Evolutionary conservation across 2,113 vertebrate genomes (phyloP), one percentile per base, ranked within the genome.

Genomic region (Archocentrus centrarchus): DNA sequence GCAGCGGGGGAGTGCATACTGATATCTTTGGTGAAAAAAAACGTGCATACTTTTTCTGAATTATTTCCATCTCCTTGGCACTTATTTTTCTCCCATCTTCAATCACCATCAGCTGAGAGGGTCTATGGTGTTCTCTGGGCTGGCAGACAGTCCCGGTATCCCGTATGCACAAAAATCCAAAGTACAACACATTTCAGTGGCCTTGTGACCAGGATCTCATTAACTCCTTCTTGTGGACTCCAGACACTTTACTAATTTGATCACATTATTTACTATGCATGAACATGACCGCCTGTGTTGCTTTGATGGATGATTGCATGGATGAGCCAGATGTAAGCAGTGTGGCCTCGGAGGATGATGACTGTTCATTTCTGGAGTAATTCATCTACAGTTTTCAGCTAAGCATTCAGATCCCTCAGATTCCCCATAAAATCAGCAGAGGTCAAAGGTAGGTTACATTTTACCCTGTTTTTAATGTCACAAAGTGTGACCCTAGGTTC

Each of bases 391-490:
- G 11, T 0, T 73, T 73, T 73, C 66, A 50, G 3, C 17, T 32
- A 47, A 55, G 68, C 68, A 35, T 50, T 50, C 47, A 50, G 4
- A 15, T 50, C 47, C 15, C 47, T 50, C 15, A 6, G 14, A 50
- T 50, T 47, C 44, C 44, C 44, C 44, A 5, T 35, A 35, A 35
- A 2, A 35, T 35, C 35, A 20, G 17, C 30, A 73, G 44, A 32
- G 44, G 53, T 24, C 5, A 3, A 70, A 50, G 0, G 66, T 70
- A 50, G 27, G 64, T 14, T 30, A 24, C 0, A 0, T 68, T 22
- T 50, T 70, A 11, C 50, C 0, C 3, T 50, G 64, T 50, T 70
- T 50, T 44, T 70, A 70, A 70, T 20, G 1, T 70, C 64, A 53
- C 50, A 50, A 11, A 22, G 41, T 70, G 44, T 73, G 20, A n/a